Conservation (phyloP, 1,140 invertebrate genomes). For the Saccostrea cuccullata region DNA sequence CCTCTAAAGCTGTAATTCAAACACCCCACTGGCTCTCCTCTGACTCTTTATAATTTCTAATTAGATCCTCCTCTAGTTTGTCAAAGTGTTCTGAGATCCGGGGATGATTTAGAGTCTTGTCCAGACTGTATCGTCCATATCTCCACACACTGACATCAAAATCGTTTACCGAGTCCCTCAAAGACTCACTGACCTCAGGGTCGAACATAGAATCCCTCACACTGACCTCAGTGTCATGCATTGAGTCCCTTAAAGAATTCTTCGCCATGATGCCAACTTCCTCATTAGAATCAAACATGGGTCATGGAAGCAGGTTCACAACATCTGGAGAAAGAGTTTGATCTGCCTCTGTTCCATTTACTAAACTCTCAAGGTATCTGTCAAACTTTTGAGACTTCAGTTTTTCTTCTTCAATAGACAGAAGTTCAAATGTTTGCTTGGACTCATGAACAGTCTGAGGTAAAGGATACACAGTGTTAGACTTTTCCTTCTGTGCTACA, state of each 20-base stretch:
- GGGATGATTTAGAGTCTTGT: background rate
- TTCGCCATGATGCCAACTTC: no score
- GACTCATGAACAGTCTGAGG: conserved; percentile 32
- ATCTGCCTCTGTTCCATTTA: conserved; percentile 1
- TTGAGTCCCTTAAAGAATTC: no score
- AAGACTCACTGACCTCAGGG: background rate
- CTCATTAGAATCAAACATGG: no score
- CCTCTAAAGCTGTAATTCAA: conserved; percentile 53
- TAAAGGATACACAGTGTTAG: background rate
- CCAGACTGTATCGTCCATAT: background rate
- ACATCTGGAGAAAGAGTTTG: no score
- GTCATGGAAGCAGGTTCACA: no score
- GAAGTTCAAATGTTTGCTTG: conserved; percentile 35
- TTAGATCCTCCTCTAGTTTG: conserved; percentile 49
- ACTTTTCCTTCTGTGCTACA: conserved; percentile 20
- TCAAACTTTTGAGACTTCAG: no score
- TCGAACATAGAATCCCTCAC: no score
- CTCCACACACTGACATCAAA: background rate
- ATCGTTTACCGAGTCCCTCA: background rate
- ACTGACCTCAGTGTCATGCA: background rate
- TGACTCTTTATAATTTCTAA: no score
- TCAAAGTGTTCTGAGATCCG: conserved; percentile 46
- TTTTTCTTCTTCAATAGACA: no score
- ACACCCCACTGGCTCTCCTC: conserved; percentile 55
- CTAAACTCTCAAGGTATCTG: conserved; percentile 51